A percentile compares a stretch with the other conserved stretches of the same genome.
These are phyloP conservation scores for Gyrodactylus bullatarudis DNA, from an alignment of 1,140 invertebrate species.

Conservation along the genomic window DNA sequence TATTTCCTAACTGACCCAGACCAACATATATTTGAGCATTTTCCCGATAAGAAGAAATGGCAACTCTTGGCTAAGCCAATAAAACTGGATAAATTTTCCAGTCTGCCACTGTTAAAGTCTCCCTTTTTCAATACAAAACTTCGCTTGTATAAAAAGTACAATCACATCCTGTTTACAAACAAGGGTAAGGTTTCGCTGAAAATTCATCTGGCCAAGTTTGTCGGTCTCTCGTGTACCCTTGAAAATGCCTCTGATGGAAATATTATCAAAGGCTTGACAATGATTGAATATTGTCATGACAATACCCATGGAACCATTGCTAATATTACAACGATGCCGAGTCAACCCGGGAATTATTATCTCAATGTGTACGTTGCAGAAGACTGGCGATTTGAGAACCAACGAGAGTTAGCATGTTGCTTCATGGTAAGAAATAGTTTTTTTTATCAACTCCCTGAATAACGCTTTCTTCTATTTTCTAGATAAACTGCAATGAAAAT, in stretches of 20 bases:
- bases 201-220: not conserved
- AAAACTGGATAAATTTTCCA: constrained; percentile 23
- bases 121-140: constrained; percentile 13
- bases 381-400: constrained; percentile 2
- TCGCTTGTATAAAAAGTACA: constrained; percentile 3
- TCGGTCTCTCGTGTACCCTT: not conserved
- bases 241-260: not conserved
- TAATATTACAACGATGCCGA: not conserved
- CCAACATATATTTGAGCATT: constrained; percentile 25
- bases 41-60: constrained; percentile 23
- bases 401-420: not conserved
- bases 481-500: constrained; percentile 4
- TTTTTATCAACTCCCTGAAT: not conserved
- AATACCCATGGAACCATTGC: not conserved
- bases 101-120: constrained; percentile 20
- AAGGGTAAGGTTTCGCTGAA: constrained; percentile 3
- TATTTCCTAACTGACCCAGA: constrained; percentile 26
- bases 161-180: not conserved
- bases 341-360: constrained; percentile 1
- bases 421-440: not conserved
- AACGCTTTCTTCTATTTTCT: not conserved
- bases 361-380: not conserved
- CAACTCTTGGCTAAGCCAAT: constrained; percentile 24
- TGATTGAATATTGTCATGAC: not conserved
- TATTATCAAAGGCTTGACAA: not conserved